A percentile compares a stretch with the other conserved stretches of the same genome.
Conservation (phyloP, 2,797 vertebrate species). For the Dicrostonyx torquatus region DNA sequence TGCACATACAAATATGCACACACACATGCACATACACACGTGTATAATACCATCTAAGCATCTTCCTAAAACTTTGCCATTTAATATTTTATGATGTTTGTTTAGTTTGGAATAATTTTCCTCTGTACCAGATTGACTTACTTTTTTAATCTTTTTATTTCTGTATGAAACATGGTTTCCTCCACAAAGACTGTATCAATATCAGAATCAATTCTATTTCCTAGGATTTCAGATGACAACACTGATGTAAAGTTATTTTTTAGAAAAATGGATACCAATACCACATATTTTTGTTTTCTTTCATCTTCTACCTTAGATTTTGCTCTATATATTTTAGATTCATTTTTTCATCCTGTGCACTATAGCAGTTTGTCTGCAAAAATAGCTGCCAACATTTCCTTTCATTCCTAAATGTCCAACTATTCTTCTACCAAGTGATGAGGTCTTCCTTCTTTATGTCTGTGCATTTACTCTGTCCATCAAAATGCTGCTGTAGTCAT, state of each 20-base stretch:
- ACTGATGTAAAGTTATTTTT: background rate
- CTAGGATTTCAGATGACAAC: background rate
- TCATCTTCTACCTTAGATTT: background rate
- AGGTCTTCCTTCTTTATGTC: background rate
- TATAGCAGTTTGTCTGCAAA: background rate
- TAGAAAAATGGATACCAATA: background rate
- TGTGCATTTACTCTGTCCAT: background rate
- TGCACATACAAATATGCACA: background rate
- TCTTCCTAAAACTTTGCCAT: background rate
- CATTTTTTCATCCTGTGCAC: background rate
- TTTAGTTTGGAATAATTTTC: background rate
- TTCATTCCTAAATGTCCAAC: background rate
- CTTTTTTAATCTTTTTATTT: background rate
- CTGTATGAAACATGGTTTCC: background rate
- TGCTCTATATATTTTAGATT: background rate
- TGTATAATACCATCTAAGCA: background rate
- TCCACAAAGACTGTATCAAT: background rate
- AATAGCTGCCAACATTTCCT: background rate
- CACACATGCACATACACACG: fast-evolving
- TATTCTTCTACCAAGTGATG: background rate
- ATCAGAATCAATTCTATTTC: background rate
- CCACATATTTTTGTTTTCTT: background rate
- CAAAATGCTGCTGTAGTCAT: background rate
- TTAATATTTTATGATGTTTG: background rate
- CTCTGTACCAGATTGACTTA: background rate